These are phyloP conservation scores for Myotis lucifugus DNA, from an alignment of 2,113 vertebrate species.

Conservation along the genomic window DNA sequence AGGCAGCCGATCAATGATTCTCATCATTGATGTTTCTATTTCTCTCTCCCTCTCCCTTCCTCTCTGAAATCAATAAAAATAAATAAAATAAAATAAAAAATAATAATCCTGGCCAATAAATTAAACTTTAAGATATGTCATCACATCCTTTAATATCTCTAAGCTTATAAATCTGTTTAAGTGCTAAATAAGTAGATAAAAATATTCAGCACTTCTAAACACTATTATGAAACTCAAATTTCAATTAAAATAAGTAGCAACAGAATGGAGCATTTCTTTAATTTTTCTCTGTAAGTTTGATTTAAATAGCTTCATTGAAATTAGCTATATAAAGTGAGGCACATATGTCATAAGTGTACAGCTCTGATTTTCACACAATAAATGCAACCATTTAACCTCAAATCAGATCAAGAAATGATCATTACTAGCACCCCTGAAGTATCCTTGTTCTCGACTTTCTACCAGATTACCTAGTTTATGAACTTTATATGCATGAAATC, in stretches of 20 bases:
- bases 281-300: background rate
- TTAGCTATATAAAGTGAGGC: background rate
- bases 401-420: background rate
- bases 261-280: background rate
- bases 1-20: too few species aligned
- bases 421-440: background rate
- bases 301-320: background rate
- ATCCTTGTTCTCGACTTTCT: background rate
- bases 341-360: background rate
- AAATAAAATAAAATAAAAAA: too few species aligned
- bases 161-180: background rate
- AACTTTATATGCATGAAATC: background rate
- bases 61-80: too few species aligned
- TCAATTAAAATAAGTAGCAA: background rate
- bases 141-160: background rate
- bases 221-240: constrained; percentile 4
- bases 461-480: background rate
- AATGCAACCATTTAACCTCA: background rate
- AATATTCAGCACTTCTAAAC: constrained; percentile 6
- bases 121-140: constrained; percentile 34
- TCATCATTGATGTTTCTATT: too few species aligned
- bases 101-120: background rate
- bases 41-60: too few species aligned
- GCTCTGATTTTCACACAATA: constrained; percentile 1
- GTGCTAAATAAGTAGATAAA: background rate